phyloP scores from a whole-genome alignment of 2,888 invertebrate genomes.

The Ctena decussata region DNA sequence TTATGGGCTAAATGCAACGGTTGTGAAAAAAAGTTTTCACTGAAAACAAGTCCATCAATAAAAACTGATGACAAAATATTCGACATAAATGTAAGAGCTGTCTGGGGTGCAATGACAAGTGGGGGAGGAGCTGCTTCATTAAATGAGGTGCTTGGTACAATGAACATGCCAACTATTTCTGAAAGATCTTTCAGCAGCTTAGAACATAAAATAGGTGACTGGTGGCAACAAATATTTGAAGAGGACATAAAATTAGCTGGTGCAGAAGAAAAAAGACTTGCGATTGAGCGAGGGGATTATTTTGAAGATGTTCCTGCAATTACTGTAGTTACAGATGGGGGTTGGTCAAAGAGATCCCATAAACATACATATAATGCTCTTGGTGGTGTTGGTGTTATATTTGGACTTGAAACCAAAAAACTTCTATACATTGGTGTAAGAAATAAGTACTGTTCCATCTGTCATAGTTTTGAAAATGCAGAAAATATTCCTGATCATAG shows the following conservation, averaged over 20 bases:
- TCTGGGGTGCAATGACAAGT: slow-evolving; percentile 47
- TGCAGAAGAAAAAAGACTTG: slow-evolving; percentile 46
- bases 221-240: slow-evolving; percentile 30
- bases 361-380: slow-evolving; percentile 65
- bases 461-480: slow-evolving; percentile 26
- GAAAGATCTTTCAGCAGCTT: slow-evolving; percentile 21
- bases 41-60: slow-evolving; percentile 21
- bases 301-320: slow-evolving; percentile 62
- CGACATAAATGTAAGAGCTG: slow-evolving; percentile 57
- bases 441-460: slow-evolving; percentile 64
- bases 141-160: slow-evolving; percentile 41
- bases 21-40: background rate
- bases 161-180: slow-evolving; percentile 38
- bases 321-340: slow-evolving; percentile 63
- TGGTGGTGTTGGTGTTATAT: slow-evolving; percentile 64
- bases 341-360: slow-evolving; percentile 61
- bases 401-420: slow-evolving; percentile 52
- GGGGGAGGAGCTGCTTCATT: slow-evolving; percentile 49
- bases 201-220: slow-evolving; percentile 34
- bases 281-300: slow-evolving; percentile 36
- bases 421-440: slow-evolving; percentile 65
- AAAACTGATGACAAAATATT: slow-evolving; percentile 5
- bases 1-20: background rate
- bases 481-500: slow-evolving; percentile 20
- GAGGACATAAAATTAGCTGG: slow-evolving; percentile 34